Conservation (phyloP, 2,888 invertebrate genomes). For the Cecidostiba fungosa region DNA sequence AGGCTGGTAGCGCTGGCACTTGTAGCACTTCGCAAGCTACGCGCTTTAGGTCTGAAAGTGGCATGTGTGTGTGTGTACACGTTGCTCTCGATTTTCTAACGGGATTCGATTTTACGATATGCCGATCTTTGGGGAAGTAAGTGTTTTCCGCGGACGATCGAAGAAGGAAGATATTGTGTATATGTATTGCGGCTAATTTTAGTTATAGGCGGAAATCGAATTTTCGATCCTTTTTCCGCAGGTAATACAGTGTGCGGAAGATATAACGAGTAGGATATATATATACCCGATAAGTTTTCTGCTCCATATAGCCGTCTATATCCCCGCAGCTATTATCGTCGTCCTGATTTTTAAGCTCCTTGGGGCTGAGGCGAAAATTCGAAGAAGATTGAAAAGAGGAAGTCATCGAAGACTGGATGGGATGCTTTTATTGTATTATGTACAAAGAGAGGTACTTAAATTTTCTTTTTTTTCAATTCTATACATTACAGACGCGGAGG, state of each 20-base stretch:
- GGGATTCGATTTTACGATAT: slow-evolving; percentile 7
- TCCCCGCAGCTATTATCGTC: neutral
- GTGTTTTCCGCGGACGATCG: too few relatives aligned
- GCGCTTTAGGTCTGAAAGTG: neutral
- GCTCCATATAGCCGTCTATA: neutral
- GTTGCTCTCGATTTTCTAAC: slow-evolving; percentile 19
- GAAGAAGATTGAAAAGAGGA: neutral
- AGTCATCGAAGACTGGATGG: neutral
- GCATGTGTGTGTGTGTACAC: neutral
- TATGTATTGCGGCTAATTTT: too few relatives aligned
- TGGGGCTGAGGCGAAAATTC: slow-evolving; percentile 7
- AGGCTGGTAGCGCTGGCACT: slow-evolving; percentile 68
- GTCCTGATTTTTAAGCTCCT: neutral
- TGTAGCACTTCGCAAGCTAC: slow-evolving; percentile 70
- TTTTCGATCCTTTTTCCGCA: too few relatives aligned
- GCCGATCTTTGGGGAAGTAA: neutral
- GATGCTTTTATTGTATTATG: slow-evolving; percentile 7
- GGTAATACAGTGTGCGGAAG: too few relatives aligned
- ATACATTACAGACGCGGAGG: too few relatives aligned
- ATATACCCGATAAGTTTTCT: too few relatives aligned
- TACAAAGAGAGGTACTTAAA: too few relatives aligned
- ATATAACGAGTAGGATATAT: neutral
- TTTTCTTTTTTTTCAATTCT: too few relatives aligned
- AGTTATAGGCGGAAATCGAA: too few relatives aligned
- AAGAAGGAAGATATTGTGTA: too few relatives aligned